Percentiles rank a stretch among this genome's conserved stretches.
Evolutionary conservation across 2,888 invertebrate species (phyloP).

Genomic region (Conus canariensis): DNA sequence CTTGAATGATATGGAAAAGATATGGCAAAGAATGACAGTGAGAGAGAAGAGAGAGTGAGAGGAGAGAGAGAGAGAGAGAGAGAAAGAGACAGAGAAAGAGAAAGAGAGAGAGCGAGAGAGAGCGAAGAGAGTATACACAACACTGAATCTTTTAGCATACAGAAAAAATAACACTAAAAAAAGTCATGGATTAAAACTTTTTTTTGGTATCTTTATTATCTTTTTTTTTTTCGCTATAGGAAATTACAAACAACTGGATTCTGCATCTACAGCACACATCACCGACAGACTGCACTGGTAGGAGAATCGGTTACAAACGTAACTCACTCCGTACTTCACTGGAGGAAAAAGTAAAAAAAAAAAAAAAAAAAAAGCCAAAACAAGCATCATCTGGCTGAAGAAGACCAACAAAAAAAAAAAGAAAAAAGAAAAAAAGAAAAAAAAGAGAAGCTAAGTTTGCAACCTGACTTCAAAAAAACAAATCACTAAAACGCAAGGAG

Average conservation of each 20-base stretch:
- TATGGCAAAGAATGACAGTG: not conserved
- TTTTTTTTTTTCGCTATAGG: slow-evolving; percentile 40
- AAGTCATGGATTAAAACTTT: not conserved
- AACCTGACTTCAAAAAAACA: not conserved
- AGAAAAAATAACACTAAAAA: not conserved
- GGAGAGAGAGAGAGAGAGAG: too few relatives aligned
- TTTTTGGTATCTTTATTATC: slow-evolving; percentile 8
- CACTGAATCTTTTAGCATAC: too few relatives aligned
- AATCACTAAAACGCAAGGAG: too few relatives aligned
- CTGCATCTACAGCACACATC: slow-evolving; percentile 31
- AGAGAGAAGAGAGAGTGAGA: not conserved
- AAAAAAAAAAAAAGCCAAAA: not conserved
- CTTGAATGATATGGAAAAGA: too few relatives aligned
- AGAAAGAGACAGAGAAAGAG: not conserved
- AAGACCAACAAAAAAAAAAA: not conserved
- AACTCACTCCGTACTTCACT: not conserved
- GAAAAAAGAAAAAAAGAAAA: not conserved
- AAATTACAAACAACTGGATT: slow-evolving; percentile 41
- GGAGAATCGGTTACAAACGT: not conserved
- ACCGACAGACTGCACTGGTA: slow-evolving; percentile 22
- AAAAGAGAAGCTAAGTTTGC: too few relatives aligned
- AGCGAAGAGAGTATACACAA: too few relatives aligned
- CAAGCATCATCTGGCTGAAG: not conserved
- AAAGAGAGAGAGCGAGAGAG: too few relatives aligned
- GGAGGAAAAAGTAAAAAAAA: too few relatives aligned